Conservation (phyloP, 2,888 invertebrate species). For the Conops quadrifasciatus region DNA sequence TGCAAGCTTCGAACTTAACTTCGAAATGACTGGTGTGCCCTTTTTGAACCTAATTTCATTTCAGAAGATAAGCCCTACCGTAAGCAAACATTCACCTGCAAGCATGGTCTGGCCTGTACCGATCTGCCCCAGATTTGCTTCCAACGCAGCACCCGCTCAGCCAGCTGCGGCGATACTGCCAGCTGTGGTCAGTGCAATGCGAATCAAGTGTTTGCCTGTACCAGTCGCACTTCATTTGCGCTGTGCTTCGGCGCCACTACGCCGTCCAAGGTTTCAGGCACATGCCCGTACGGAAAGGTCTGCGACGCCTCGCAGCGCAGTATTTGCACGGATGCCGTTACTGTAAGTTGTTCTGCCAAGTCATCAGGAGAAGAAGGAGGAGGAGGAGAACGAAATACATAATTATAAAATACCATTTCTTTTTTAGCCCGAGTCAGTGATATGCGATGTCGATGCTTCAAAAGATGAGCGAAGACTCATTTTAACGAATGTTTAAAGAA, state of each 20-base stretch:
- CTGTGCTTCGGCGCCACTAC: constrained; percentile 57
- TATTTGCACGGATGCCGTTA: constrained; percentile 49
- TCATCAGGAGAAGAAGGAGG: too few species aligned
- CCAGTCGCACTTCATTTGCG: constrained; percentile 54
- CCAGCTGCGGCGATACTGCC: constrained; percentile 58
- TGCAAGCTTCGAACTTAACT: not conserved
- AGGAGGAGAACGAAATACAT: too few species aligned
- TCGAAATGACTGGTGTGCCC: not conserved
- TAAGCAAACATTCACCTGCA: constrained; percentile 53
- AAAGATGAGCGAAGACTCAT: too few species aligned
- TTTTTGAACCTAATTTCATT: not conserved
- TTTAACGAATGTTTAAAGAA: not conserved
- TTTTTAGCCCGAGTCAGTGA: constrained; percentile 35
- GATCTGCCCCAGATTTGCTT: constrained; percentile 56
- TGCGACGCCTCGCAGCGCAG: constrained; percentile 54
- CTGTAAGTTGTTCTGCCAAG: constrained; percentile 34
- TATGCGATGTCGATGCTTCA: constrained; percentile 37
- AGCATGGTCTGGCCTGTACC: constrained; percentile 56
- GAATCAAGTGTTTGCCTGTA: constrained; percentile 57
- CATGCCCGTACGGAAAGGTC: constrained; percentile 51
- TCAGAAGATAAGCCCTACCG: constrained; percentile 45
- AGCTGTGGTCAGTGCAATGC: constrained; percentile 55
- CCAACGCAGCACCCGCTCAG: constrained; percentile 52
- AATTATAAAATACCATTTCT: not conserved
- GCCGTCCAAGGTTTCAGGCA: constrained; percentile 51